Base-by-base conservation (phyloP, 2,888 invertebrate genomes). In the Belgica antarctica region DNA sequence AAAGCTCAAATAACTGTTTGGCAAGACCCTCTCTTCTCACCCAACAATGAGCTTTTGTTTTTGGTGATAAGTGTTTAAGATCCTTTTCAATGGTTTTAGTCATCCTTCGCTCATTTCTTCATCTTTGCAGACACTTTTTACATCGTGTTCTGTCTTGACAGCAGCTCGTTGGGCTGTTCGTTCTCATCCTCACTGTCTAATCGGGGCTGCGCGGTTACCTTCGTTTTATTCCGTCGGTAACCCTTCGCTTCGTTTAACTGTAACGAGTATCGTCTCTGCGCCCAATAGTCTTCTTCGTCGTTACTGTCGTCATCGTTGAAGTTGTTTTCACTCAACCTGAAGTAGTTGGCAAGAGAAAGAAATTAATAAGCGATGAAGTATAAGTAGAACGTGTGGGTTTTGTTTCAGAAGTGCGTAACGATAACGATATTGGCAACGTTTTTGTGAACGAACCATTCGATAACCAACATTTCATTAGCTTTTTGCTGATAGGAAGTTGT, bases 121-220 rank as follows among this genome's bases (percentile, higher is more conserved):
- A 4, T 41, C n/a, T 15, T 41, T 10, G 12, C 41, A n/a, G 22
- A 17, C 41, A 52, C 52, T 57, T n/a, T n/a, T 19, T 68, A 68
- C 25, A 68, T 24, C 34, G 68, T 68, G 47, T 68, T 68, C 19
- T 68, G 68, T 68, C 68, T 52, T n/a, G 68, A 68, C 12, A 68
- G 27, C 1, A 68, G 27, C 19, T 68, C 68, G 4, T 47, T 24
- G 17, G 46, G 25, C 28, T 15, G 19, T 8, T 66, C 65, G 25
- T 47, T 3, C 15, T 68, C 65, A 10, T 66, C 57, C 15, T 68
- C 68, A 17, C 47, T 68, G n/a, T 68, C 68, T 4, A 68, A 10
- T 34, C 57, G 52, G 7, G 68, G 57, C 24, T 68, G 57, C 10
- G 57, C 57, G n/a, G 66, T 41, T 36, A 27, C 25, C n/a, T 46